phyloP scores from a whole-genome alignment of 2,888 invertebrate species.

The Heliconius erato region DNA sequence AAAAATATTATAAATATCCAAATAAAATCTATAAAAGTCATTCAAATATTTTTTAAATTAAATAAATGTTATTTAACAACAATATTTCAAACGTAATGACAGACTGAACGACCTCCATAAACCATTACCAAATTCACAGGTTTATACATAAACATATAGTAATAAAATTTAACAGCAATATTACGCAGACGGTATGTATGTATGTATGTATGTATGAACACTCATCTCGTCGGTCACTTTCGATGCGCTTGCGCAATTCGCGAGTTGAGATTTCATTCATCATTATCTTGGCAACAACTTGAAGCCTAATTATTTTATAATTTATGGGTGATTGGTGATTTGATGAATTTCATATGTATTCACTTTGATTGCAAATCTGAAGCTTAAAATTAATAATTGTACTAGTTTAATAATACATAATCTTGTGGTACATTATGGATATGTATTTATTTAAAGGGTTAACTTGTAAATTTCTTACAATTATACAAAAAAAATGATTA shows the following conservation, averaged over 20 bases:
- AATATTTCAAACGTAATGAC: neutral
- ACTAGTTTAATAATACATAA: neutral
- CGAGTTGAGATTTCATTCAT: constrained; percentile 45
- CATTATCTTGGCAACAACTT: constrained; percentile 11
- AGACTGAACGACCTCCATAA: constrained; percentile 31
- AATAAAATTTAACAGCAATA: constrained; percentile 40
- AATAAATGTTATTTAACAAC: neutral
- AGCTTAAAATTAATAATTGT: constrained; percentile 3
- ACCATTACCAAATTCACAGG: constrained; percentile 17
- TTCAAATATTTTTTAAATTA: neutral
- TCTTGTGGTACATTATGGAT: neutral
- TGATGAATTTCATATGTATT: neutral
- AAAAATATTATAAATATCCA: neutral
- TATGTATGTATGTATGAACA: neutral
- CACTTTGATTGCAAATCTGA: neutral
- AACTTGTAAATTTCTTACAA: neutral
- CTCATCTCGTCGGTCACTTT: constrained; percentile 69
- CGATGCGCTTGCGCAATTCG: constrained; percentile 62
- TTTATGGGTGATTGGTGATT: neutral
- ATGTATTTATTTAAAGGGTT: neutral
- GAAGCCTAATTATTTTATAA: constrained; percentile 5
- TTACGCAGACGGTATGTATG: constrained; percentile 61
- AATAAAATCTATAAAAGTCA: neutral
- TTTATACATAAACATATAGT: constrained; percentile 25
- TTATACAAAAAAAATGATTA: neutral